phyloP scores from a whole-genome alignment of 1,140 invertebrate species.

The Cydia pomonella region DNA sequence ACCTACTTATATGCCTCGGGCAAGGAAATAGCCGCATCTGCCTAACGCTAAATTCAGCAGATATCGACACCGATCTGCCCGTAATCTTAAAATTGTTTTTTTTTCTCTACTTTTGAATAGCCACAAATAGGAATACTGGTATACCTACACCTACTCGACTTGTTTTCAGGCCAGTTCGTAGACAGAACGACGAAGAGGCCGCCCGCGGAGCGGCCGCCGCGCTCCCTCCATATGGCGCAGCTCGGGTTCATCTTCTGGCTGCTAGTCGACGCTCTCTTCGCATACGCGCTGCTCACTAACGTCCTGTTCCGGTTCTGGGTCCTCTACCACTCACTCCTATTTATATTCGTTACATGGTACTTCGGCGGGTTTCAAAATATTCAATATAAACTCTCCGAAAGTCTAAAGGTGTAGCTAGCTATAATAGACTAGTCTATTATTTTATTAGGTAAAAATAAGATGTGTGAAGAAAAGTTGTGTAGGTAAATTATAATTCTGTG shows the following conservation, averaged over 20 bases:
- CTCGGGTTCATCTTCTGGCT: conserved; percentile 66
- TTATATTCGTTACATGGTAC: conserved; percentile 62
- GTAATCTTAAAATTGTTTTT: no score
- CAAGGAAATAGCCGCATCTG: no score
- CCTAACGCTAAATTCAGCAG: no score
- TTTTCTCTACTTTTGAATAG: no score
- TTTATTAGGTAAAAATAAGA: conserved; percentile 30
- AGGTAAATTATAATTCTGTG: conserved; percentile 46
- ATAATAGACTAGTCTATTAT: neutral
- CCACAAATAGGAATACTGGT: no score
- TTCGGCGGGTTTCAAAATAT: conserved; percentile 73
- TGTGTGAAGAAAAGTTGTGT: conserved; percentile 33
- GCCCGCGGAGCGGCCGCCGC: conserved; percentile 47
- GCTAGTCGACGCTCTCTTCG: conserved; percentile 59
- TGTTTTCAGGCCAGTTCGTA: conserved; percentile 60
- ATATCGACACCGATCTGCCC: no score
- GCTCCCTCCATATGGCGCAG: conserved; percentile 54
- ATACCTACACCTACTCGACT: conserved; percentile 1
- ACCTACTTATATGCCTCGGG: no score
- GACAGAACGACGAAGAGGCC: conserved; percentile 51
- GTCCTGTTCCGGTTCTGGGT: conserved; percentile 67
- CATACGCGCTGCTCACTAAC: conserved; percentile 55
- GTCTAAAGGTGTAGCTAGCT: conserved; percentile 37
- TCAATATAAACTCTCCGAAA: conserved; percentile 62
- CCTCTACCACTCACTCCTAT: conserved; percentile 62